phyloP scores from a whole-genome alignment of 2,113 vertebrate genomes.

The Geococcyx californianus region DNA sequence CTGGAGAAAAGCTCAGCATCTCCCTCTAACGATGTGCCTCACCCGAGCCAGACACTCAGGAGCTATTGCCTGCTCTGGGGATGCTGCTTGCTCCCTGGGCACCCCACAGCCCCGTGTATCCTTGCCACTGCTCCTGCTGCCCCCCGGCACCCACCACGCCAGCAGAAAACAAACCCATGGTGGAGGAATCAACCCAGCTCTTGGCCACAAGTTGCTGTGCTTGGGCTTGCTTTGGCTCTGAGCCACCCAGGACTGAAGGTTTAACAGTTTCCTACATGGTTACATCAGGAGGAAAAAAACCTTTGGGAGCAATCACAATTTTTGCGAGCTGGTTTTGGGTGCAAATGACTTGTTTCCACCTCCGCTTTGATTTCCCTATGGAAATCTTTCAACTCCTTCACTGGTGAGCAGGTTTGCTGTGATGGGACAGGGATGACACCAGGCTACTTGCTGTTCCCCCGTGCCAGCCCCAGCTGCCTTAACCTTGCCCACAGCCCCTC shows the following conservation, averaged over 20 bases:
- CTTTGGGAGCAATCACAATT: too few relatives aligned
- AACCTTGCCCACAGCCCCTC: not conserved
- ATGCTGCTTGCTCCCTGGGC: accelerated
- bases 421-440: not conserved
- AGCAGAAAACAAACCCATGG: accelerated
- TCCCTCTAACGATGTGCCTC: slow-evolving; percentile 27
- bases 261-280: accelerated
- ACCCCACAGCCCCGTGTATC: not conserved
- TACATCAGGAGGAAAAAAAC: too few relatives aligned
- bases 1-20: slow-evolving; percentile 19
- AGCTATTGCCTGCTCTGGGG: accelerated
- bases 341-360: not conserved
- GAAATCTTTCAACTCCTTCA: not conserved
- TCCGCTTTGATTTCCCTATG: not conserved
- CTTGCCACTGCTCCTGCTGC: accelerated
- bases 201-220: accelerated
- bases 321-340: not conserved
- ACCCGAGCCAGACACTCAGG: not conserved
- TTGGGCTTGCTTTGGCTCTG: not conserved
- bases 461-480: not conserved
- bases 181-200: not conserved
- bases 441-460: not conserved
- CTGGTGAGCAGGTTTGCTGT: not conserved
- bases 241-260: not conserved
- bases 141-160: accelerated